A percentile compares a stretch with the other conserved stretches of the same genome.
These are phyloP conservation scores for Lasioglossum leucozonium DNA, from an alignment of 2,888 invertebrate genomes.

Conservation along the genomic window DNA sequence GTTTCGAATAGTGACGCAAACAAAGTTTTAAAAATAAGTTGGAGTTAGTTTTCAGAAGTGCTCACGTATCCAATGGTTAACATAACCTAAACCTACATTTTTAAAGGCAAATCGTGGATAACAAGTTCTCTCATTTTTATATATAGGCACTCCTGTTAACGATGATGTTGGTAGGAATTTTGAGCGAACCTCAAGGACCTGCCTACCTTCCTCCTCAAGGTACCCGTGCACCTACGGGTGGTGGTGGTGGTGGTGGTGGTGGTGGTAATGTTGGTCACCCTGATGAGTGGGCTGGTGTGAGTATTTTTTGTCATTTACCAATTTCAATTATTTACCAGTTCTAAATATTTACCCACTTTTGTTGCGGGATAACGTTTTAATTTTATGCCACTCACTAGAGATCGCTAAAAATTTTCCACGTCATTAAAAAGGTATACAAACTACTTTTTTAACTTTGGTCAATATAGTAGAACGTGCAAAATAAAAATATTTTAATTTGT, in stretches of 20 bases:
- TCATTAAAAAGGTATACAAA: too few relatives aligned
- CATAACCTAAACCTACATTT: background rate
- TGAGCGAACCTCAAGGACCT: conserved; percentile 84
- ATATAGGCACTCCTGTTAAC: conserved; percentile 73
- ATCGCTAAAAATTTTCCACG: background rate
- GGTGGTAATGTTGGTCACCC: conserved; percentile 80
- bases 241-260: conserved; percentile 72
- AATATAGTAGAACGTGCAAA: background rate
- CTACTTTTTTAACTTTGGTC: background rate
- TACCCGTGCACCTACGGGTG: conserved; percentile 63
- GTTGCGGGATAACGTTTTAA: background rate
- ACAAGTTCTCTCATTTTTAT: conserved; percentile 31
- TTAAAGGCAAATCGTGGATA: background rate
- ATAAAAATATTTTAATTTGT: background rate
- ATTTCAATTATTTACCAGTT: background rate
- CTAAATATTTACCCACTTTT: background rate
- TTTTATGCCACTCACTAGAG: background rate
- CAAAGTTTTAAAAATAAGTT: too few relatives aligned
- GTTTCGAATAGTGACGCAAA: background rate
- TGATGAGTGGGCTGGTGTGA: conserved; percentile 84
- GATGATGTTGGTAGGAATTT: conserved; percentile 83
- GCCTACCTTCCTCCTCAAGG: conserved; percentile 86
- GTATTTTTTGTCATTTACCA: conserved; percentile 45
- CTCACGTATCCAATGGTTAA: background rate
- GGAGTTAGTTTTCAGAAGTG: too few relatives aligned